Evolutionary conservation across 2,113 vertebrate genomes (phyloP), one percentile per base, ranked within the genome.

Genomic region (Rousettus leschenaultii): DNA sequence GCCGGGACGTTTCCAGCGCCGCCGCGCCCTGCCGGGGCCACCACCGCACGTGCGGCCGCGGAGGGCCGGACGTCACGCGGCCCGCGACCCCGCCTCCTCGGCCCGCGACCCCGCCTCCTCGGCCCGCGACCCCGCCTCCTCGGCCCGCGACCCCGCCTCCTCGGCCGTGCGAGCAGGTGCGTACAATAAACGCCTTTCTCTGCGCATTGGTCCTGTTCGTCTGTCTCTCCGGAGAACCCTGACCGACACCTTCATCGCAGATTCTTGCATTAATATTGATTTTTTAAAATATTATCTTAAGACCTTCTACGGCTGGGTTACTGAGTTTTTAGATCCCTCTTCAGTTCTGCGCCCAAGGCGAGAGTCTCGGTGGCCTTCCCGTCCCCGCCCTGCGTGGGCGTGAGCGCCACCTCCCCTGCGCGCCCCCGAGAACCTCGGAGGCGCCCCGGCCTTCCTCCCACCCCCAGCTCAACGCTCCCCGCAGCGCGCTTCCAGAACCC

Each of bases 1-100:
- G 13, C 33, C 5, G 6, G 0, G 63, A 15, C 1, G 14, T 12
- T 63, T 6, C 6, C 30, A 65, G 61, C 28, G 15, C 30, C 28
- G 9, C 11, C 2, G 24, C 2, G 30, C 1, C 0, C 61, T 16
- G 30, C 0, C 2, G 61, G 61, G 61, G 33, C 30, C 57, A 22
- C 57, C 24, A 13, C 24, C 11, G 59, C 26, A 26, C 9, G 3
- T 61, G 59, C 26, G 21, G 22, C 48, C 48, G 2, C 0, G 48
- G 48, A 51, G 48, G 48, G 48, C 48, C 48, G 48, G 48, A 14
- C 48, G 48, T 3, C 48, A 3, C 11, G 28, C n/a, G n/a, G n/a
- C n/a, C n/a, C n/a, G n/a, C n/a, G n/a, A n/a, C 6, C 57, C 57
- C 43, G 35, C 45, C 10, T 15, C 53, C 7, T 38, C 40, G 38